Base-by-base conservation (phyloP, 1,140 invertebrate genomes). In the Battus philenor region DNA sequence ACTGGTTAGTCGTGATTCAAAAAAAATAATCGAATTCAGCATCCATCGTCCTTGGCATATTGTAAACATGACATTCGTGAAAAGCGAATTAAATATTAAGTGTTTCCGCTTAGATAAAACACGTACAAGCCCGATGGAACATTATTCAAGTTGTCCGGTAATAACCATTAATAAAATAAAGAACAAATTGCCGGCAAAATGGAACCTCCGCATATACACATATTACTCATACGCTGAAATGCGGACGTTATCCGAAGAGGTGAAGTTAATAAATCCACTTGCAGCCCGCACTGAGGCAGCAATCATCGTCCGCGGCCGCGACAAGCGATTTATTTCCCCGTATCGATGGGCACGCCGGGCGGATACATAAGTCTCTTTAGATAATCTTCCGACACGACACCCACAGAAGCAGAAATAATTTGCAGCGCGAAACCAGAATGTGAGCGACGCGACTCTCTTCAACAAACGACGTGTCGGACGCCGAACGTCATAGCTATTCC, bases 311-410 rank as follows among this genome's bases (percentile, higher is more conserved):
- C 11, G 6, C n/a, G 17, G 8, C 6, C 27, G 43, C 45, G 24
- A 34, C 26, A 10, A 18, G 15, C 30, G 17, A 49, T 49, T 33
- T 27, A 33, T 44, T 49, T 22, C 27, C 27, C 33, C 27, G 29
- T 41, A 54, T 49, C 34, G 27, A 36, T 50, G 9, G 20, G 20
- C 36, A 12, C 20, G 22, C 1, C 13, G 16, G 24, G 31, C 56
- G 53, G 57, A 60, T 47, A 60, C 50, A 53, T 56, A 52, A 60
- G 30, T 59, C 47, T 27, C 12, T 26, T 20, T 9, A 43, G 48
- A 59, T 59, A 54, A 59, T 59, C 52, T 50, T 31, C 9, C 11
- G n/a, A 30, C 39, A 44, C 45, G 6, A 30, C 39, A 47, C 45
- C 13, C 38, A 41, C 38, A 29, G 49, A 41, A 30, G 32, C 36